A percentile compares a stretch with the other conserved stretches of the same genome.
These are phyloP conservation scores for Sebastes hubbsi DNA, from an alignment of 2,797 vertebrate genomes.

Conservation along the genomic window DNA sequence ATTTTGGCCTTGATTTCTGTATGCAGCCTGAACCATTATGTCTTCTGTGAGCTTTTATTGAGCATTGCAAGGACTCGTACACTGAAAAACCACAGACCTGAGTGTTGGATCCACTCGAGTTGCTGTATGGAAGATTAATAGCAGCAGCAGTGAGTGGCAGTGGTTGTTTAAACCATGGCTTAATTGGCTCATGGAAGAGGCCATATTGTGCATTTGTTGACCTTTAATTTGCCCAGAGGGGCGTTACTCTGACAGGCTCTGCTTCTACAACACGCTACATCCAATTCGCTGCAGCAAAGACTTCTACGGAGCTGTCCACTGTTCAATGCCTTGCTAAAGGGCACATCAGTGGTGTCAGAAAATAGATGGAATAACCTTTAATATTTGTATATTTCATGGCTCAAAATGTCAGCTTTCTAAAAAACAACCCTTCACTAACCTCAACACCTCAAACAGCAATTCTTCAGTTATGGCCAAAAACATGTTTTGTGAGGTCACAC, in stretches of 20 bases:
- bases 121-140: not conserved
- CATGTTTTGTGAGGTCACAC: too few species aligned
- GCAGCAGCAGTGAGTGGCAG: not conserved
- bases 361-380: slow-evolving; percentile 6
- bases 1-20: slow-evolving; percentile 8
- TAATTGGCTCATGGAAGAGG: not conserved
- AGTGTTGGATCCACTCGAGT: not conserved
- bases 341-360: not conserved
- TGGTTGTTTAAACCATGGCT: not conserved
- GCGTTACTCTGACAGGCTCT: not conserved
- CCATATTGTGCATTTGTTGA: slow-evolving; percentile 15
- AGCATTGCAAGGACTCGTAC: not conserved
- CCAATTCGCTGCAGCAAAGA: not conserved
- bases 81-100: not conserved
- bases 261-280: not conserved
- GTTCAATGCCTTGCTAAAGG: slow-evolving; percentile 11
- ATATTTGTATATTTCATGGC: not conserved
- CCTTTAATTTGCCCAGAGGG: slow-evolving; percentile 17
- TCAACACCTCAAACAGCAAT: not conserved
- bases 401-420: slow-evolving; percentile 18
- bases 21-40: not conserved
- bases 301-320: not conserved
- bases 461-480: too few species aligned
- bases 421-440: not conserved
- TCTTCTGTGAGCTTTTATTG: not conserved